Evolutionary conservation across 2,888 invertebrate genomes (phyloP).

Genomic region (Acleris holmiana): DNA sequence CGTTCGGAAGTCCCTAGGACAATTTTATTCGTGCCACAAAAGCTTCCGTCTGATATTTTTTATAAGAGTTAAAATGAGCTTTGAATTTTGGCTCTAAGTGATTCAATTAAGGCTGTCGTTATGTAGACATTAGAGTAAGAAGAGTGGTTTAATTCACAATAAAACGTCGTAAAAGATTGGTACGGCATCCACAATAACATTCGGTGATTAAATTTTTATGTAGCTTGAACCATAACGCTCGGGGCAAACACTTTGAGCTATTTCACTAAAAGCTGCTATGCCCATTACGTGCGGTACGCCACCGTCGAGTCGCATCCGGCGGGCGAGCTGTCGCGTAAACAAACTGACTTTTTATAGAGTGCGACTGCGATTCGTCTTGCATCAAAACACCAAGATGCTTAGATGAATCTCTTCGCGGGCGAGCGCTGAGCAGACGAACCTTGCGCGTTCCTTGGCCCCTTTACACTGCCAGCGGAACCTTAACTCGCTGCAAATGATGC

Average conservation of each 20-base stretch:
- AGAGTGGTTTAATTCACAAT: slow-evolving; percentile 3
- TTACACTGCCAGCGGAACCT: slow-evolving; percentile 16
- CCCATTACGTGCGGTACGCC: slow-evolving; percentile 65
- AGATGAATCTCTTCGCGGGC: slow-evolving; percentile 22
- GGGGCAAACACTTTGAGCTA: slow-evolving; percentile 45
- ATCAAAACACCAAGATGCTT: slow-evolving; percentile 27
- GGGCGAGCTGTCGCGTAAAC: slow-evolving; percentile 66
- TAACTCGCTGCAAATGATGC: slow-evolving; percentile 24
- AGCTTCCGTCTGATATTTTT: no score
- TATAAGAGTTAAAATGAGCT: no score
- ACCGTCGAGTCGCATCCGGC: slow-evolving; percentile 67
- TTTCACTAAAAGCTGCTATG: slow-evolving; percentile 50
- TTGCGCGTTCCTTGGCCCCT: slow-evolving; percentile 13
- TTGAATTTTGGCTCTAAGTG: background rate
- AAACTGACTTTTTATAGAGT: slow-evolving; percentile 78
- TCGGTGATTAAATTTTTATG: slow-evolving; percentile 30
- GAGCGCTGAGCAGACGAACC: slow-evolving; percentile 4
- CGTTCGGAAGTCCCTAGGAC: no score
- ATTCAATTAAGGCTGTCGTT: background rate
- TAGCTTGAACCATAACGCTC: slow-evolving; percentile 31
- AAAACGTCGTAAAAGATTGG: background rate
- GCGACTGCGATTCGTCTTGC: slow-evolving; percentile 70
- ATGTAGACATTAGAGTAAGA: slow-evolving; percentile 13
- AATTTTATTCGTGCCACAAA: no score
- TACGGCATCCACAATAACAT: slow-evolving; percentile 22